phyloP scores from a whole-genome alignment of 2,113 vertebrate species.

The Tor tambroides region DNA sequence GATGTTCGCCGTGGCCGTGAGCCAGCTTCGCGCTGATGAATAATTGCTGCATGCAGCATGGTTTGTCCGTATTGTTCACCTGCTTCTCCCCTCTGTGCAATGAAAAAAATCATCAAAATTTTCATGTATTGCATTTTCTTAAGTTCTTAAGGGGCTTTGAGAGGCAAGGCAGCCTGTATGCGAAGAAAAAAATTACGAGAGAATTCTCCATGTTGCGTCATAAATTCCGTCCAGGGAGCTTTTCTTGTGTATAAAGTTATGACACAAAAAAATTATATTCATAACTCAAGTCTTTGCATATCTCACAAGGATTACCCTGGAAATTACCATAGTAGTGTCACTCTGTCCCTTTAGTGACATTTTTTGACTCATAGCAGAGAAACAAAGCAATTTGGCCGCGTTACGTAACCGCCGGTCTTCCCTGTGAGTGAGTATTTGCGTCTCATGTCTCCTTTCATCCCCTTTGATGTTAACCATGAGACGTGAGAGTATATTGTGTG shows the following conservation, averaged over 20 bases:
- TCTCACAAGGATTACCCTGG: not conserved
- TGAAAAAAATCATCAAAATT: constrained; percentile 34
- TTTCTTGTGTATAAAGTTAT: constrained; percentile 30
- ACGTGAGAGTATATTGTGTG: constrained; percentile 25
- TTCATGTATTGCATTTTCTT: not conserved
- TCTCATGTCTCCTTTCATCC: constrained; percentile 37
- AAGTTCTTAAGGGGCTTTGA: constrained; percentile 18
- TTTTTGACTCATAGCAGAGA: constrained; percentile 5
- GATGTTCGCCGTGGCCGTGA: constrained; percentile 32
- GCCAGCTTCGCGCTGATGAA: constrained; percentile 32
- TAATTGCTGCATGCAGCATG: constrained; percentile 31
- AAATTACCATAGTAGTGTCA: constrained; percentile 20
- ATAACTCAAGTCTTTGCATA: not conserved
- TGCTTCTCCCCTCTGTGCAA: constrained; percentile 19
- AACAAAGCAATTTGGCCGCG: constrained; percentile 9
- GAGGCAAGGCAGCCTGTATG: not conserved
- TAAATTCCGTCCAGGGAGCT: not conserved
- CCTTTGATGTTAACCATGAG: constrained; percentile 30
- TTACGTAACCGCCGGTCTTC: constrained; percentile 26
- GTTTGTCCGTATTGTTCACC: constrained; percentile 26
- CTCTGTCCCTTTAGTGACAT: constrained; percentile 18
- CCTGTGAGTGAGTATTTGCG: constrained; percentile 14
- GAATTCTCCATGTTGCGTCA: constrained; percentile 20
- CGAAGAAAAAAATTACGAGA: not conserved
- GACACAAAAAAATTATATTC: constrained; percentile 3